Conservation (phyloP, 1,140 invertebrate species). For the Octopus sinensis region DNA sequence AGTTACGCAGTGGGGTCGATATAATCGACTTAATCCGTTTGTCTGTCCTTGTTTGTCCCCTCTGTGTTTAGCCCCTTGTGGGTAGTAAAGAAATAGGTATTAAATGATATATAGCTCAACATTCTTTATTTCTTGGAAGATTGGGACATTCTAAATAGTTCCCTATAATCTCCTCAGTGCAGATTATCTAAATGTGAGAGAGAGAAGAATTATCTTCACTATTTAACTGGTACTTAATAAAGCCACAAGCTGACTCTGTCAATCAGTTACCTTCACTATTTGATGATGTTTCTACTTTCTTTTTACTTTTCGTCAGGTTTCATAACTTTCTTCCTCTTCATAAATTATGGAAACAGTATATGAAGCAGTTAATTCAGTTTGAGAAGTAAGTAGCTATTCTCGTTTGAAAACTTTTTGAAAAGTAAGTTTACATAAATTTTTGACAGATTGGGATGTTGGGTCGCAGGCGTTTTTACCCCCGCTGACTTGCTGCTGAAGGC, state of each 20-base stretch:
- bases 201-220: background rate
- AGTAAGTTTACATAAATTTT: background rate
- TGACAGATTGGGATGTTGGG: background rate
- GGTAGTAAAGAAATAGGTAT: background rate
- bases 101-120: background rate
- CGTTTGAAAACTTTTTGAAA: background rate
- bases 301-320: background rate
- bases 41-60: too few species aligned
- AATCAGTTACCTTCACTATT: background rate
- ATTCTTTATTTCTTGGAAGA: background rate
- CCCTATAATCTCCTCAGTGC: background rate
- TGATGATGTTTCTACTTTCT: background rate
- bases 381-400: background rate
- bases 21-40: too few species aligned
- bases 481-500: background rate
- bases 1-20: too few species aligned
- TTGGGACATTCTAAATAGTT: background rate
- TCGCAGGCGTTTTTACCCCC: background rate
- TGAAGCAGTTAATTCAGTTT: background rate
- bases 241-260: background rate
- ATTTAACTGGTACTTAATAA: background rate
- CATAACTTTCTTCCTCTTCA: background rate
- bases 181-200: background rate
- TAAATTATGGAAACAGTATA: conserved; percentile 1
- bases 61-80: too few species aligned